Base-by-base conservation (phyloP, 2,113 vertebrate genomes). In the Isichthys henryi region DNA sequence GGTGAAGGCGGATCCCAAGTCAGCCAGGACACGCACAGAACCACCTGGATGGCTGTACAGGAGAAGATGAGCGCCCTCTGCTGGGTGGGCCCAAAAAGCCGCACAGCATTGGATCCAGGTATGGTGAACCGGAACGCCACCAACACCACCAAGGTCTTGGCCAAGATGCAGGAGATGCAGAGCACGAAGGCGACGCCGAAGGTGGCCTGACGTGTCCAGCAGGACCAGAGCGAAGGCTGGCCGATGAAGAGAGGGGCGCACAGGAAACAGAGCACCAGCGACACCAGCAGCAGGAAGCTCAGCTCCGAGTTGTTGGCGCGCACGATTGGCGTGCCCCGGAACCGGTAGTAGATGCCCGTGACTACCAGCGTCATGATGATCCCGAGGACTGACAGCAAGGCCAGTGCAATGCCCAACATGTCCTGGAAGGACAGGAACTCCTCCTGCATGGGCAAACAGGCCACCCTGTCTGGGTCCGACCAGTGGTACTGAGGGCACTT, bases 291-390 rank as follows among this genome's bases (percentile, higher is more conserved):
- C 87, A 96, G 84, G 89, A 96, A 96, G 91, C 96, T 96, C 88
- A 96, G 92, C 90, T 96, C 95, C 17, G 96, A 94, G 88, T 96
- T 96, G 92, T 96, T 96, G 58, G 95, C 96, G 89, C 92, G 95
- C 50, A 96, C 95, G 0, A 96, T 93, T 0, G 95, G 94, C 0
- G 96, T 96, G n/a, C 50, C 88, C 46, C 94, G 93, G 88, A 94
- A 95, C 88, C 0, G 9, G 21, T 94, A 94, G 88, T 96, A 96
- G 43, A 96, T 90, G 0, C 90, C 66, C 0, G 92, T 94, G 66
- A 94, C 90, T 49, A 89, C 90, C 46, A 90, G 50, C 19, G 95
- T 94, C 62, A 93, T 53, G 56, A 92, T 23, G 11, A 96, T 92
- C 1, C 96, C 96, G 39, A 95, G 45, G 23, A 95, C 43, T 21